Percentiles rank a stretch among this genome's conserved stretches.
These are phyloP conservation scores for Cricetomys ansorgei DNA, from an alignment of 2,113 vertebrate genomes.

Conservation along the genomic window DNA sequence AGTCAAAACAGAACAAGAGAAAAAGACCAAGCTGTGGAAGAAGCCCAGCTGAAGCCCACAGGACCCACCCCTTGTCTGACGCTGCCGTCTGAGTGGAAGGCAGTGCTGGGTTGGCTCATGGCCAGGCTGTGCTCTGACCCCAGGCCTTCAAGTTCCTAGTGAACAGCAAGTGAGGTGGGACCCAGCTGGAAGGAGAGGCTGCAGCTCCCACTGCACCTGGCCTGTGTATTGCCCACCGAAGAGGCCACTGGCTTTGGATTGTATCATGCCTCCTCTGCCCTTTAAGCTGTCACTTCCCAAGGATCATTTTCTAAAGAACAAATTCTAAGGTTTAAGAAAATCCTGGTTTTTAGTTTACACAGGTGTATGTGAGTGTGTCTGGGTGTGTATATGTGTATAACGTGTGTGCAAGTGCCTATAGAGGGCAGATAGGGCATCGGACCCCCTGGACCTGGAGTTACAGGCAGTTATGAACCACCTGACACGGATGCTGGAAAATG, in stretches of 20 bases:
- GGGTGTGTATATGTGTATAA: neutral
- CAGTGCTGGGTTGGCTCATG: accelerated
- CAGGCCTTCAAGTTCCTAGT: neutral
- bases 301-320: neutral
- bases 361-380: neutral
- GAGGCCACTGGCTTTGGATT: neutral
- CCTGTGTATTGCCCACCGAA: neutral
- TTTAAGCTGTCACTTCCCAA: neutral
- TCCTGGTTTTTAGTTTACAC: neutral
- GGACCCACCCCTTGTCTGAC: accelerated
- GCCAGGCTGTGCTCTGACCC: neutral
- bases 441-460: neutral
- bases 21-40: neutral
- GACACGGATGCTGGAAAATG: neutral
- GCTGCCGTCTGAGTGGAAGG: accelerated
- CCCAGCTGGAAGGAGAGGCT: neutral
- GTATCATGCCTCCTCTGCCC: neutral
- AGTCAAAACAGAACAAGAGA: neutral
- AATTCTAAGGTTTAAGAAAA: neutral
- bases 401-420: neutral
- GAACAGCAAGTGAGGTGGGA: neutral
- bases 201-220: neutral
- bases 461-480: neutral
- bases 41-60: neutral
- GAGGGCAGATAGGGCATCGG: neutral